Base-by-base conservation (phyloP, 64 coral and sea anemone species). In the Montipora efflorescens region DNA sequence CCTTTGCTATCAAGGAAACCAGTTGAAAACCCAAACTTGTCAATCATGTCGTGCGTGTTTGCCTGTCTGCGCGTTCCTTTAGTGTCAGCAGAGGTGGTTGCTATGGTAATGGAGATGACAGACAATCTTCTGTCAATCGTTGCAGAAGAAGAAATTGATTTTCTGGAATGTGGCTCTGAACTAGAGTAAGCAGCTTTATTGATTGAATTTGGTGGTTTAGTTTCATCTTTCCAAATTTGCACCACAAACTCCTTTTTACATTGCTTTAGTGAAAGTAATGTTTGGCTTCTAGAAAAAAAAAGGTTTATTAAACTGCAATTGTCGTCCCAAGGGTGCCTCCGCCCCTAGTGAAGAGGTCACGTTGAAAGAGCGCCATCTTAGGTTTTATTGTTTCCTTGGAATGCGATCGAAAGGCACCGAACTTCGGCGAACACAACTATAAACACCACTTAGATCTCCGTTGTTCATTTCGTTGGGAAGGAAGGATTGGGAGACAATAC, bases 81-180 rank as follows among this genome's bases (percentile, higher is more conserved):
- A n/a, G 92, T 96, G 23, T 84, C 86, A 74, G 52, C 79, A 0
- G 87, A 90, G 53, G 95, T 99, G 12, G 87, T 96, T 92, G 67
- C 95, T 14, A 93, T 96, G 92, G 98, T 99, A 57, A 99, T 99
- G 90, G 98, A 96, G 67, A 99, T 99, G 74, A 83, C 98, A 8
- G 92, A 99, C 25, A 96, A 94, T 79, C 73, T 99, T 44, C 84
- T 99, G 18, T 92, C 49, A 45, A 12, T 0, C 61, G 14, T 64
- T 11, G 14, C 4, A 64, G 23, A 23, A 16, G 91, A 83, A 3
- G 76, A 83, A 21, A 48, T n/a, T 46, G 74, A 55, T 19, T 55
- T 91, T 53, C 87, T 91, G 47, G 76, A 87, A 67, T 67, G 53
- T 69, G 88, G 81, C 20, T 87, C 47, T 9, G 76, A 67, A 52